Evolutionary conservation across 2,888 invertebrate genomes (phyloP).

Genomic region (Mactromeris polynyma): DNA sequence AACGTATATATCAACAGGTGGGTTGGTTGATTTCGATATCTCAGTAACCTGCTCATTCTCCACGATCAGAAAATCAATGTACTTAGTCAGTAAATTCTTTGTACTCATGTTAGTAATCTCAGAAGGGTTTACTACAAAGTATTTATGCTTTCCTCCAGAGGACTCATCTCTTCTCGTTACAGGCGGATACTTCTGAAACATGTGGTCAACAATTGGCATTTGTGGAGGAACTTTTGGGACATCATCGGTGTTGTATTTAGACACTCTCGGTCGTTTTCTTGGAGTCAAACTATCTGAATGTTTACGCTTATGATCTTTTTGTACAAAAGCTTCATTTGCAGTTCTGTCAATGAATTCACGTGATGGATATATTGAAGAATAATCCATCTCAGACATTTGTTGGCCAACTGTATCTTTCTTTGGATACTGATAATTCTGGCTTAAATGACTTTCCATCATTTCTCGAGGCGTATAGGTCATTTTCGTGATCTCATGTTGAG

Average conservation of each 20-base stretch:
- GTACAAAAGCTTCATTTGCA: not conserved
- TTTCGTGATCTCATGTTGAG: conserved; percentile 45
- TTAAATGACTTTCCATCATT: conserved; percentile 58
- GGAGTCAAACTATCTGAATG: conserved; percentile 5
- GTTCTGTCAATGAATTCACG: conserved; percentile 54
- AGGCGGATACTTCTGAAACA: conserved; percentile 46
- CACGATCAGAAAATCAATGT: conserved; percentile 82
- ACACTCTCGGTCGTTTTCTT: conserved; percentile 38
- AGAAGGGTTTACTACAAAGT: conserved; percentile 69
- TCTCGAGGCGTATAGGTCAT: conserved; percentile 57
- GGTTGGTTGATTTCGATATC: conserved; percentile 81
- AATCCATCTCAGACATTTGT: conserved; percentile 43
- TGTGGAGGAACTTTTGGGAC: conserved; percentile 38
- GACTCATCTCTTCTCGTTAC: conserved; percentile 27
- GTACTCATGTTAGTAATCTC: conserved; percentile 54
- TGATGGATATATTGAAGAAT: conserved; percentile 66
- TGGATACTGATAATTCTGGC: conserved; percentile 33
- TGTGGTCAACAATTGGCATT: conserved; percentile 46
- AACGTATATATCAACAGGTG: conserved; percentile 81
- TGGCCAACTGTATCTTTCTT: not conserved
- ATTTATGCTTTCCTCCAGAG: conserved; percentile 46
- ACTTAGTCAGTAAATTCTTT: conserved; percentile 71
- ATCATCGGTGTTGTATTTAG: conserved; percentile 48
- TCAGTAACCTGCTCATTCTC: conserved; percentile 85
- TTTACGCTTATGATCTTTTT: not conserved